A percentile compares a stretch with the other conserved stretches of the same genome.
Conservation (phyloP, 2,888 invertebrate species). For the Lithophane semibrunnea region DNA sequence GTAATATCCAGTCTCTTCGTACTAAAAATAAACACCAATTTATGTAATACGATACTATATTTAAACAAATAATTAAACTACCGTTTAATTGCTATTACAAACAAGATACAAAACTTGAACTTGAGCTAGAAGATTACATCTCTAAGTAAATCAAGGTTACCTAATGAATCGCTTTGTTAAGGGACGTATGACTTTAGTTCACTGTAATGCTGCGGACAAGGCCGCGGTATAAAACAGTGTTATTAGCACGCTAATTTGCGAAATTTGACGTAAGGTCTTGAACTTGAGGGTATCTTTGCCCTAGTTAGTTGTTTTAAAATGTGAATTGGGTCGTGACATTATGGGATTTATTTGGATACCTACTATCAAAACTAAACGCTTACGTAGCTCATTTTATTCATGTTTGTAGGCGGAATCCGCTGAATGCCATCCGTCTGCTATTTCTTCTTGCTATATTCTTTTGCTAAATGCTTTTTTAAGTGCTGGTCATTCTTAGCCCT, state of each 20-base stretch:
- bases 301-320: slow-evolving; percentile 20
- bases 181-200: slow-evolving; percentile 47
- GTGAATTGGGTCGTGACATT: not conserved
- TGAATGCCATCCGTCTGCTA: too few species aligned
- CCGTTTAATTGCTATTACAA: slow-evolving; percentile 51
- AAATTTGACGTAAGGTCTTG: slow-evolving; percentile 34
- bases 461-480: too few species aligned
- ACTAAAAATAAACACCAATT: not conserved
- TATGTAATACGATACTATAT: slow-evolving; percentile 1
- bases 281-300: slow-evolving; percentile 33
- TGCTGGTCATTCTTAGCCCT: not conserved
- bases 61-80: slow-evolving; percentile 36
- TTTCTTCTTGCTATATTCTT: too few species aligned
- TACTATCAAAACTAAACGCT: too few species aligned
- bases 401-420: not conserved
- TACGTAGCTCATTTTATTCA: not conserved
- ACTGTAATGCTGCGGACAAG: slow-evolving; percentile 36
- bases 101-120: slow-evolving; percentile 64
- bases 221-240: slow-evolving; percentile 18
- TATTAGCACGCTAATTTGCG: slow-evolving; percentile 42
- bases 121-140: slow-evolving; percentile 68
- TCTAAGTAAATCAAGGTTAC: slow-evolving; percentile 57
- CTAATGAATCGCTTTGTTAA: slow-evolving; percentile 56
- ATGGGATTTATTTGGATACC: not conserved
- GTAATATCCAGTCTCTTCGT: not conserved